Base-by-base conservation (phyloP, 2,797 vertebrate genomes). In the Melopsittacus undulatus region DNA sequence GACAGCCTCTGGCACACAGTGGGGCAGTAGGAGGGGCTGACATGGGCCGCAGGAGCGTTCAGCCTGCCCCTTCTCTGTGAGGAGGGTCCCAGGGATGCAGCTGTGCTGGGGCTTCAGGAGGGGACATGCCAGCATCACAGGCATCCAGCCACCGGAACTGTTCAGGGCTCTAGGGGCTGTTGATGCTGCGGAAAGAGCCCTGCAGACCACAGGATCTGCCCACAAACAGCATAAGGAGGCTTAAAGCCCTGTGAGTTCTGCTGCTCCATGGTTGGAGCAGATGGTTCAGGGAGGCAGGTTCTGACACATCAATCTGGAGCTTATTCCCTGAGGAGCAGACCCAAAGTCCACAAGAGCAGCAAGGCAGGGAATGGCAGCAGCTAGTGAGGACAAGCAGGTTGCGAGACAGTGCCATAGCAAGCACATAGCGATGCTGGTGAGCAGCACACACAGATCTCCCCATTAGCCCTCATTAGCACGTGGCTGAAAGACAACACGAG, bases 381-480 rank as follows among this genome's bases (percentile, higher is more conserved):
- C 23, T 14, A 45, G 46, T 0, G 8, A 67, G 80, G 51, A 48
- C 56, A 34, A 49, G 36, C 32, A 46, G 59, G 54, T 5, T 74
- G 74, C 68, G 72, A 43, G 83, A 66, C 79, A 42, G 76, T 34
- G 64, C 89, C 32, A 17, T 11, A 34, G 83, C 84, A 73, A 54
- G 77, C 83, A 74, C 68, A 48, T 12, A 69, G 67, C 12, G 2
- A 42, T 0, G 0, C 69, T 61, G 68, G 85, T 52, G 69, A 90
- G 27, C 83, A 67, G 81, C 77, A 68, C 34, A 59, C 34, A 29
- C 93, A 94, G 89, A 78, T 84, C 91, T 97, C 93, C 96, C 89
- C 95, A 93, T 97, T 97, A 97, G 96, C 96, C 94, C 97, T 97
- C 96, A 96, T 98, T 97, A 98, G 97, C 97, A 96, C 69, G 89